phyloP scores from a whole-genome alignment of 2,888 invertebrate species.

The Hypolimnas misippus region DNA sequence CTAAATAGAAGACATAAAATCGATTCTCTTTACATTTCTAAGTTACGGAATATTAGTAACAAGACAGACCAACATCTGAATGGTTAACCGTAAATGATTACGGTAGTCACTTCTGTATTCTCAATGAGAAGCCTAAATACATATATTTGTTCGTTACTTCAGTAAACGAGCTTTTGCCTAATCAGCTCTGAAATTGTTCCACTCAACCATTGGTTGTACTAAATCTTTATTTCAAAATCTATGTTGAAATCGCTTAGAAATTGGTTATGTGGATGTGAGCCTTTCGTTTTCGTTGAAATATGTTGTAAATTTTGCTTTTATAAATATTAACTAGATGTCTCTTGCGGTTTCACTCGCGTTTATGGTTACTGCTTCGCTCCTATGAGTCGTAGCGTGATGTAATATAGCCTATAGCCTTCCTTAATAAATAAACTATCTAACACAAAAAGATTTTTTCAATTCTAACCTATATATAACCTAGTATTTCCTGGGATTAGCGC shows the following conservation, averaged over 20 bases:
- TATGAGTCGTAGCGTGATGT: too few relatives aligned
- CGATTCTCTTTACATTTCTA: conserved; percentile 24
- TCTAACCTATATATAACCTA: too few relatives aligned
- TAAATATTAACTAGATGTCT: too few relatives aligned
- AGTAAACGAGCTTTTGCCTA: conserved; percentile 34
- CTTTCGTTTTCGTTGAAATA: not conserved
- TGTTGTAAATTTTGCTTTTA: too few relatives aligned
- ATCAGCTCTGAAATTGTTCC: conserved; percentile 31
- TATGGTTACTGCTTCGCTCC: too few relatives aligned
- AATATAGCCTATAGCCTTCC: too few relatives aligned
- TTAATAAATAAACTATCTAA: too few relatives aligned
- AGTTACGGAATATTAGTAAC: conserved; percentile 33
- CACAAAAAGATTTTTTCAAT: too few relatives aligned
- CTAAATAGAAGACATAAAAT: conserved; percentile 32
- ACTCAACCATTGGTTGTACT: conserved; percentile 15
- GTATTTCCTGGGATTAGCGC: too few relatives aligned
- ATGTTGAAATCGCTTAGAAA: conserved; percentile 21
- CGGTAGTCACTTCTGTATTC: conserved; percentile 31
- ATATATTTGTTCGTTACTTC: conserved; percentile 40
- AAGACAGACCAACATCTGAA: conserved; percentile 38
- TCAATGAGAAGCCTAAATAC: conserved; percentile 41
- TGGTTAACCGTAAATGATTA: conserved; percentile 42
- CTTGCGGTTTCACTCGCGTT: too few relatives aligned
- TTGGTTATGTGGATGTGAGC: not conserved
- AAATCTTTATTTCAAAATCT: conserved; percentile 31